These are phyloP conservation scores for Escarpia spicata DNA, from an alignment of 2,888 invertebrate species.

Conservation along the genomic window DNA sequence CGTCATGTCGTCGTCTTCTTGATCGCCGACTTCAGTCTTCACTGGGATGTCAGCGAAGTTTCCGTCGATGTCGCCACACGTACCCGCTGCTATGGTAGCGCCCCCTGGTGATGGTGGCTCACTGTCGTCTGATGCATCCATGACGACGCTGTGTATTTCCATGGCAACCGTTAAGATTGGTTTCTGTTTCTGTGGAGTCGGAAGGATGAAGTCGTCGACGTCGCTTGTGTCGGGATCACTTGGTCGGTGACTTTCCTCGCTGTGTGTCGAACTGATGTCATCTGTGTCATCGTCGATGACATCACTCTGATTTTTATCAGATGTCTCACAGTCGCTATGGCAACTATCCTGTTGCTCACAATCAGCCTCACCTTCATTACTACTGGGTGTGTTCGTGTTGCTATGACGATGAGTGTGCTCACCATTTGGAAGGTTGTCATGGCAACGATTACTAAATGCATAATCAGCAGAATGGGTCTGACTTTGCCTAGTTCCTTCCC, in stretches of 20 bases:
- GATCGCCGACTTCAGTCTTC: background rate
- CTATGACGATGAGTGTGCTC: background rate
- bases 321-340: background rate
- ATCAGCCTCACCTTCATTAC: background rate
- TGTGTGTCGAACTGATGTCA: background rate
- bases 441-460: background rate
- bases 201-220: background rate
- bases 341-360: background rate
- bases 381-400: background rate
- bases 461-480: background rate
- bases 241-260: background rate
- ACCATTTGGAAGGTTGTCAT: background rate
- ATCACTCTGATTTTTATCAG: background rate
- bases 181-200: background rate
- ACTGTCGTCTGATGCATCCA: background rate
- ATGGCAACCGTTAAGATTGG: background rate
- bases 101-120: background rate
- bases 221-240: background rate
- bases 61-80: background rate
- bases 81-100: background rate
- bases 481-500: background rate
- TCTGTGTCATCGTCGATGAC: background rate
- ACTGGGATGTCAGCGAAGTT: background rate
- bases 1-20: background rate
- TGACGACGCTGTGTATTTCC: background rate